These are phyloP conservation scores for Drosophila sulfurigaster DNA, from an alignment of 1,140 invertebrate species.

Conservation along the genomic window DNA sequence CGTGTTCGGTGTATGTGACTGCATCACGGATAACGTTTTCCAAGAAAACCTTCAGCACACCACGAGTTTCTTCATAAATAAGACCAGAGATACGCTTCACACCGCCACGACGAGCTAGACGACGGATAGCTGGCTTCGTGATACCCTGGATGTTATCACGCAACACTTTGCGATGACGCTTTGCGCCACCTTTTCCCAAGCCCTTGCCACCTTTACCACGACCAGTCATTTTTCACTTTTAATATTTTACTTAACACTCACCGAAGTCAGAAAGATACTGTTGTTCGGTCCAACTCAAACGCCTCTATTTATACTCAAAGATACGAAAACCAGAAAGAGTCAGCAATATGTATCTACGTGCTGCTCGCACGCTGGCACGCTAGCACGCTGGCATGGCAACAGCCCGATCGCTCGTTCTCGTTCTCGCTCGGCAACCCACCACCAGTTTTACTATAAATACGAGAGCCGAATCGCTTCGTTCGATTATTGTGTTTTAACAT, in stretches of 20 bases:
- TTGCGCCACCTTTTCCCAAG: slow-evolving; percentile 89
- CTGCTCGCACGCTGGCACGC: too few species aligned
- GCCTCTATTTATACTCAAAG: slow-evolving; percentile 5
- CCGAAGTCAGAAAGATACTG: slow-evolving; percentile 24
- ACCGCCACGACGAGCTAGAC: slow-evolving; percentile 86
- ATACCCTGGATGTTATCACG: slow-evolving; percentile 91
- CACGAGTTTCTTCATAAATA: slow-evolving; percentile 90
- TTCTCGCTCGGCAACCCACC: too few species aligned
- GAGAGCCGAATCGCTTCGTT: too few species aligned
- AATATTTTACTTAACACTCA: slow-evolving; percentile 18
- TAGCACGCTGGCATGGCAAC: too few species aligned
- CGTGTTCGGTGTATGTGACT: slow-evolving; percentile 91
- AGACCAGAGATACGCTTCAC: slow-evolving; percentile 91
- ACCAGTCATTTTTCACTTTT: slow-evolving; percentile 86
- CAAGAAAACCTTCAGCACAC: slow-evolving; percentile 91
- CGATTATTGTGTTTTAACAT: too few species aligned
- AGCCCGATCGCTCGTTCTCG: too few species aligned
- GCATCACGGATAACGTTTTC: slow-evolving; percentile 94
- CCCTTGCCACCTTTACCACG: slow-evolving; percentile 89
- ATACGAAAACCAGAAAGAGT: slow-evolving; percentile 23
- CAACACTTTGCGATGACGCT: slow-evolving; percentile 89
- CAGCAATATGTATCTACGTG: too few species aligned
- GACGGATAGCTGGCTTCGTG: slow-evolving; percentile 65
- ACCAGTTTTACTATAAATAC: too few species aligned
- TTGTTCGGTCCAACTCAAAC: not conserved